phyloP scores from a whole-genome alignment of 2,113 vertebrate genomes.

The Albula goreensis region DNA sequence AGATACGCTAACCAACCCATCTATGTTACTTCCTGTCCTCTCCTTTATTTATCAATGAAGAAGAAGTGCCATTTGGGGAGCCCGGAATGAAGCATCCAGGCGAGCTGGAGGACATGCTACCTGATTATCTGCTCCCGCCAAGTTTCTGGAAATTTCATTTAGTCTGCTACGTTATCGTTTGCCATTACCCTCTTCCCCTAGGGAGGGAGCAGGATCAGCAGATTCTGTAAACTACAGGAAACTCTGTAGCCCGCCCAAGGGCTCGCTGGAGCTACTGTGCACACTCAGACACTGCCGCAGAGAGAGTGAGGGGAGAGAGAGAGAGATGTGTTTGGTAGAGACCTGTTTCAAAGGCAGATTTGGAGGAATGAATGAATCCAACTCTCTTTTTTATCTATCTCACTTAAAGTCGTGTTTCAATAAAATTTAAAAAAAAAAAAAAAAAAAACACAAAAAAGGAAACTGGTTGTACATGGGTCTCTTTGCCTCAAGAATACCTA shows the following conservation, averaged over 20 bases:
- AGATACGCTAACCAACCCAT: no score
- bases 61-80: no score
- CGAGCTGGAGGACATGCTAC: neutral
- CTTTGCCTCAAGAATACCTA: neutral
- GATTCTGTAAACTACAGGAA: constrained; percentile 20
- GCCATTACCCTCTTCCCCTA: constrained; percentile 33
- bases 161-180: constrained; percentile 55
- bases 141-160: constrained; percentile 46
- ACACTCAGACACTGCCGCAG: no score
- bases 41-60: no score
- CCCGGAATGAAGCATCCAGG: neutral
- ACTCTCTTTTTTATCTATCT: no score
- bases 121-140: constrained; percentile 46
- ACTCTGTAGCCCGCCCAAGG: neutral
- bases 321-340: no score
- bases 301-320: no score
- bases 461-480: neutral
- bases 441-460: neutral
- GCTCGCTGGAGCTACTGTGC: neutral
- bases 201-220: neutral
- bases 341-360: neutral
- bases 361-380: no score
- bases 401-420: no score
- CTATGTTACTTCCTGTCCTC: no score
- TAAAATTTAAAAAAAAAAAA: neutral